phyloP scores from a whole-genome alignment of 2,797 vertebrate genomes.

The Macropodus opercularis region DNA sequence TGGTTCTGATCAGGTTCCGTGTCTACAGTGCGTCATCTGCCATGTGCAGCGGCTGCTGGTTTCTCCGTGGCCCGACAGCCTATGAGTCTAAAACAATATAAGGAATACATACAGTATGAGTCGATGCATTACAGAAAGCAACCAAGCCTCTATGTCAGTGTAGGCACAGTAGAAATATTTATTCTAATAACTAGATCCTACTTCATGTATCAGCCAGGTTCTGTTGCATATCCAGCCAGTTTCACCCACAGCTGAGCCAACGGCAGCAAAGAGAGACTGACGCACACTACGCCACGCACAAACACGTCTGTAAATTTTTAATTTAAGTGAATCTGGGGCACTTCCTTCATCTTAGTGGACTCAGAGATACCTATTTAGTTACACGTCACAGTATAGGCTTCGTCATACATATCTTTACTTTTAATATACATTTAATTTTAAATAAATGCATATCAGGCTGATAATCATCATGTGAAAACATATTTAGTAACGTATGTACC shows the following conservation, averaged over 20 bases:
- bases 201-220: constrained; percentile 22
- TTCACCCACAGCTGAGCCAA: constrained; percentile 41
- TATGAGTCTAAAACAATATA: constrained; percentile 42
- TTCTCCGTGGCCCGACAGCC: constrained; percentile 31
- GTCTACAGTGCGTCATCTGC: constrained; percentile 62
- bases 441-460: no score
- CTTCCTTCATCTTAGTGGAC: constrained; percentile 42
- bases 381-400: constrained; percentile 37
- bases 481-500: not conserved
- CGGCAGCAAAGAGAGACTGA: constrained; percentile 26
- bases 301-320: constrained; percentile 59
- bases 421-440: no score
- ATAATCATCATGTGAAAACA: not conserved
- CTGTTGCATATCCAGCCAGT: constrained; percentile 13
- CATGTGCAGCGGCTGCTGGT: constrained; percentile 54
- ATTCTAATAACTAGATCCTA: not conserved
- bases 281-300: constrained; percentile 44
- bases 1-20: constrained; percentile 58
- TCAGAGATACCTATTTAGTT: constrained; percentile 29
- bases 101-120: constrained; percentile 43
- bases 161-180: not conserved
- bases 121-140: constrained; percentile 18
- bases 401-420: not conserved
- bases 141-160: not conserved
- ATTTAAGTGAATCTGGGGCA: constrained; percentile 53